These are phyloP conservation scores for Atrina japonica DNA, from an alignment of 2,888 invertebrate species.

Conservation along the genomic window DNA sequence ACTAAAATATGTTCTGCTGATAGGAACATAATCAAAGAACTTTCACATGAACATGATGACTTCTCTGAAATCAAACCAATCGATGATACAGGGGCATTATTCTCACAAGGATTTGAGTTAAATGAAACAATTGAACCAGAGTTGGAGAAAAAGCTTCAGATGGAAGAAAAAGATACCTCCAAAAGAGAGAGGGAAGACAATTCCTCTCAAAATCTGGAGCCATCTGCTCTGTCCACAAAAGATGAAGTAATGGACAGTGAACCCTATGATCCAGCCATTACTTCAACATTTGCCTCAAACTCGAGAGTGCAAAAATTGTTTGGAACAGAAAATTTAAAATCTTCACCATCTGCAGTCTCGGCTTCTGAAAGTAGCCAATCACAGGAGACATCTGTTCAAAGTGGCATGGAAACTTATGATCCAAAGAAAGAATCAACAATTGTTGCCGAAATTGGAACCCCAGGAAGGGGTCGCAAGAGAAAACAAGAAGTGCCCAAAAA, in stretches of 20 bases:
- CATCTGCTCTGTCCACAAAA: background rate
- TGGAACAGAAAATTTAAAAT: slow-evolving; percentile 19
- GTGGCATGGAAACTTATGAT: slow-evolving; percentile 18
- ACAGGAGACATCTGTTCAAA: background rate
- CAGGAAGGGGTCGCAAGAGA: slow-evolving; percentile 45
- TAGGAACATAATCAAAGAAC: background rate
- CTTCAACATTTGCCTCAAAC: slow-evolving; percentile 25
- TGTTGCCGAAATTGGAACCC: slow-evolving; percentile 18
- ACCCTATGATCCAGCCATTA: slow-evolving; percentile 25
- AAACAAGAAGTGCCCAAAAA: slow-evolving; percentile 64
- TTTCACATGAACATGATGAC: slow-evolving; percentile 57
- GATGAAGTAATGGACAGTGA: background rate
- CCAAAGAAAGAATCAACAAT: slow-evolving; percentile 32
- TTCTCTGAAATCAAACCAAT: slow-evolving; percentile 59
- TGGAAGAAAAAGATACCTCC: background rate
- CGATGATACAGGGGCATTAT: slow-evolving; percentile 21
- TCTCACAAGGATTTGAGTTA: slow-evolving; percentile 29
- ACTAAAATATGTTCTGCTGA: slow-evolving; percentile 14
- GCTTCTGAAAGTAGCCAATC: background rate
- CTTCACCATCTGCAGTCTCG: background rate
- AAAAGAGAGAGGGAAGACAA: background rate
- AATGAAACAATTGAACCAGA: too few species aligned
- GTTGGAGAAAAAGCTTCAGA: too few species aligned
- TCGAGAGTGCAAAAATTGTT: slow-evolving; percentile 7
- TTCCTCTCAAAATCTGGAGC: slow-evolving; percentile 13